Evolutionary conservation across 1,140 invertebrate species (phyloP).

Genomic region (Trialeurodes vaporariorum): DNA sequence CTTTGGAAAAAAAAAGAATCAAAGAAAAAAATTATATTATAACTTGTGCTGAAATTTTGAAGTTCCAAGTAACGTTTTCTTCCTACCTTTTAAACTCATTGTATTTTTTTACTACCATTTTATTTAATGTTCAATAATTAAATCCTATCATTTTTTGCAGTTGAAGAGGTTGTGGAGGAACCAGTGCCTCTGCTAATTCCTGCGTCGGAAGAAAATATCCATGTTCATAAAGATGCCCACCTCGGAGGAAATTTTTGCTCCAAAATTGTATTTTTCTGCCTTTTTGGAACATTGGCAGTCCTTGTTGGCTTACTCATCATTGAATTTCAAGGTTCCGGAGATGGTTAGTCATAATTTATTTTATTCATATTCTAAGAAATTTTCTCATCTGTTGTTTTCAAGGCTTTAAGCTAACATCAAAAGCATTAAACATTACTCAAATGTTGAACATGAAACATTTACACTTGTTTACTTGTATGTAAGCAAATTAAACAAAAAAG

Average conservation of each 20-base stretch:
- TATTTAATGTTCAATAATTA: too few relatives aligned
- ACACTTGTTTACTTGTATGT: too few relatives aligned
- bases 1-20: too few relatives aligned
- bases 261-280: constrained; percentile 63
- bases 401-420: too few relatives aligned
- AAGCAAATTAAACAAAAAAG: too few relatives aligned
- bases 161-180: neutral
- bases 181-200: neutral
- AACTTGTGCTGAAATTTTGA: too few relatives aligned
- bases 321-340: constrained; percentile 59
- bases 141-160: neutral
- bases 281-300: constrained; percentile 53
- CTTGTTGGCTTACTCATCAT: constrained; percentile 62
- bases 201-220: constrained; percentile 48
- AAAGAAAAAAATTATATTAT: too few relatives aligned
- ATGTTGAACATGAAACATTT: too few relatives aligned
- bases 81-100: too few relatives aligned
- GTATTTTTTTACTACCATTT: too few relatives aligned
- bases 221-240: constrained; percentile 56
- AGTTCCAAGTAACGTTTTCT: too few relatives aligned
- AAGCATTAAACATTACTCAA: too few relatives aligned
- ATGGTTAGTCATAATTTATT: constrained; percentile 48
- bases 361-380: constrained; percentile 6
- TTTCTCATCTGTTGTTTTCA: neutral
- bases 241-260: constrained; percentile 69